Conservation (phyloP, 2,113 vertebrate genomes). For the Tenrec ecaudatus region DNA sequence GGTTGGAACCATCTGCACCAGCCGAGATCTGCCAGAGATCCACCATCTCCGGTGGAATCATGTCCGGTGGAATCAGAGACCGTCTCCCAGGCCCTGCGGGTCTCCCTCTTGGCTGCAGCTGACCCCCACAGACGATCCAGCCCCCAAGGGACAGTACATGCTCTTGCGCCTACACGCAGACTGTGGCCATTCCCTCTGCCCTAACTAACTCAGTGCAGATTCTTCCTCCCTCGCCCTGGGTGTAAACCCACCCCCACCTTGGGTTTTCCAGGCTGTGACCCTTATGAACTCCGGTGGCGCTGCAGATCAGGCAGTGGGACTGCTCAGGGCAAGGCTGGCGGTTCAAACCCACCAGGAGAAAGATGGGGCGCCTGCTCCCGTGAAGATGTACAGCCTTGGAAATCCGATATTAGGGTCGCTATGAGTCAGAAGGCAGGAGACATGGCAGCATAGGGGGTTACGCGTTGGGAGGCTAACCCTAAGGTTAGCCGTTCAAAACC, state of each 20-base stretch:
- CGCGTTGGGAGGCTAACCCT: no score
- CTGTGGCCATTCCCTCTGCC: not conserved
- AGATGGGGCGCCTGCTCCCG: no score
- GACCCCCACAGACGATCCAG: rapidly evolving
- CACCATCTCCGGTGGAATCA: not conserved
- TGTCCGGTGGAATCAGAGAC: not conserved
- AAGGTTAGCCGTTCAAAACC: no score
- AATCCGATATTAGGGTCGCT: no score
- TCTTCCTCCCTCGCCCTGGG: not conserved
- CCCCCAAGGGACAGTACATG: rapidly evolving
- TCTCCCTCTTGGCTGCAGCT: not conserved
- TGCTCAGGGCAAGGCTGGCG: no score
- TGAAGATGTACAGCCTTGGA: no score
- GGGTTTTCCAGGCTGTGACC: not conserved
- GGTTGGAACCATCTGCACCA: not conserved
- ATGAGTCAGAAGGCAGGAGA: no score
- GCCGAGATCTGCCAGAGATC: not conserved
- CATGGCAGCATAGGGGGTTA: no score
- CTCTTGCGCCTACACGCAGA: not conserved
- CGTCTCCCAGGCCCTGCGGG: not conserved
- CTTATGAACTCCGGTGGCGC: not conserved
- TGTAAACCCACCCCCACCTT: not conserved
- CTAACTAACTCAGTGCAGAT: not conserved
- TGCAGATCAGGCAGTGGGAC: no score
- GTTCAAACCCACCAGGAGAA: no score